These are phyloP conservation scores for Cepphus grylle DNA, from an alignment of 2,113 vertebrate species.

Conservation along the genomic window DNA sequence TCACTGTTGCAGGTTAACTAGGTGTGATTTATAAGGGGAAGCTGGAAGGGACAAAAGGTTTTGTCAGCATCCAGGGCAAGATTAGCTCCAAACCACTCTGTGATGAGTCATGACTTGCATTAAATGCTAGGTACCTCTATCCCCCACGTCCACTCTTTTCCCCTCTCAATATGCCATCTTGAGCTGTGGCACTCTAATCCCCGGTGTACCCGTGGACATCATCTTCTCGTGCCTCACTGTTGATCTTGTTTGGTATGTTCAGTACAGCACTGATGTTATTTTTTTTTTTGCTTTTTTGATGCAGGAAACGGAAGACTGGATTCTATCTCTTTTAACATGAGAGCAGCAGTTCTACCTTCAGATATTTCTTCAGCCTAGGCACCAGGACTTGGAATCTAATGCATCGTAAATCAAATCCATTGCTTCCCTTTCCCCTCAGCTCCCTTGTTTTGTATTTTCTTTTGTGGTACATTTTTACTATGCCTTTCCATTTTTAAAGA, in stretches of 20 bases:
- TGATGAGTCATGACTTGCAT: not conserved
- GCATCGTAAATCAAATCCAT: conserved; percentile 64
- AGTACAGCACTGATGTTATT: not conserved
- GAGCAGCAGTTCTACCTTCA: conserved; percentile 30
- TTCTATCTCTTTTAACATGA: conserved; percentile 83
- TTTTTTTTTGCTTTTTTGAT: conserved; percentile 32
- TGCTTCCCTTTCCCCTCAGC: not conserved
- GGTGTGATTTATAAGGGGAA: not conserved
- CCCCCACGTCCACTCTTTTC: not conserved
- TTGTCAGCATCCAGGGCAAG: not conserved
- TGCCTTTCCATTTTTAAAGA: conserved; percentile 66
- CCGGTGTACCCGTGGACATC: not conserved
- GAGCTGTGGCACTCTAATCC: not conserved
- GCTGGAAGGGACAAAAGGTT: not conserved
- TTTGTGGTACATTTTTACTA: conserved; percentile 70
- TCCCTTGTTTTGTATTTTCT: conserved; percentile 54
- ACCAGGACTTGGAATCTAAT: conserved; percentile 45
- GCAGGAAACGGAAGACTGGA: conserved; percentile 90
- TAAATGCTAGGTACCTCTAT: not conserved
- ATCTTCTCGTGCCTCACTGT: not conserved
- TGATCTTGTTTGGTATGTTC: not conserved
- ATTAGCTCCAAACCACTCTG: not conserved
- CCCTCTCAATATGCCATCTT: not conserved
- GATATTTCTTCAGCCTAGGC: conserved; percentile 56
- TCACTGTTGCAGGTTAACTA: not conserved